phyloP scores from a whole-genome alignment of 2,888 invertebrate genomes.

The Caenorhabditis uteleia region DNA sequence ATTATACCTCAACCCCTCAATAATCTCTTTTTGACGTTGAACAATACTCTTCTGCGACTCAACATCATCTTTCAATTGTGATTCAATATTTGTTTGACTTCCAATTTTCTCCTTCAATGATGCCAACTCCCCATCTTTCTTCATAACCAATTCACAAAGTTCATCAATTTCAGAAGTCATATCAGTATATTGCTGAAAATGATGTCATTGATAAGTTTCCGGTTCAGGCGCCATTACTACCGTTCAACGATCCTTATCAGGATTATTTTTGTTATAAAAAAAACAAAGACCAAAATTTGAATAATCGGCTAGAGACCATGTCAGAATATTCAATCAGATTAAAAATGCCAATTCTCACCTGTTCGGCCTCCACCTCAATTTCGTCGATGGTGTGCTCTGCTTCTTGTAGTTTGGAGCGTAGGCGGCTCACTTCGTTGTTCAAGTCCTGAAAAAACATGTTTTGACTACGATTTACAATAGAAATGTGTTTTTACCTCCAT shows the following conservation, averaged over 20 bases:
- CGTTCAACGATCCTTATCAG: too few relatives aligned
- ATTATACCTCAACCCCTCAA: slow-evolving; percentile 39
- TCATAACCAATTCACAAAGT: slow-evolving; percentile 37
- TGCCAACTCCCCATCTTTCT: slow-evolving; percentile 43
- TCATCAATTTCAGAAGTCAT: slow-evolving; percentile 49
- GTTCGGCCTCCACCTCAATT: slow-evolving; percentile 50
- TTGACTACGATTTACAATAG: background rate
- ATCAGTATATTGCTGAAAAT: slow-evolving; percentile 53
- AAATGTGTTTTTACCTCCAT: background rate
- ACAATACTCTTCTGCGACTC: slow-evolving; percentile 30
- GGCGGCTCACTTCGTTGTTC: background rate
- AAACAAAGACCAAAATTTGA: too few relatives aligned
- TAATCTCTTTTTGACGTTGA: slow-evolving; percentile 43
- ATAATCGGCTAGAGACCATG: background rate
- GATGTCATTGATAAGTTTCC: background rate
- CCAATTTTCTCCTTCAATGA: slow-evolving; percentile 32
- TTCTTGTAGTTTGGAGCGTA: slow-evolving; percentile 33
- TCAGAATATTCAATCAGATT: too few relatives aligned
- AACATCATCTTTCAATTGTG: slow-evolving; percentile 29
- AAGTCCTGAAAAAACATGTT: background rate
- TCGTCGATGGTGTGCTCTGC: slow-evolving; percentile 46
- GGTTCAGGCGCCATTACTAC: background rate
- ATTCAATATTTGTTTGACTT: slow-evolving; percentile 16
- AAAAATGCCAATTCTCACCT: slow-evolving; percentile 20
- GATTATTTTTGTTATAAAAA: too few relatives aligned